These are phyloP conservation scores for Macroglossus sobrinus DNA, from an alignment of 2,113 vertebrate species.

Conservation along the genomic window DNA sequence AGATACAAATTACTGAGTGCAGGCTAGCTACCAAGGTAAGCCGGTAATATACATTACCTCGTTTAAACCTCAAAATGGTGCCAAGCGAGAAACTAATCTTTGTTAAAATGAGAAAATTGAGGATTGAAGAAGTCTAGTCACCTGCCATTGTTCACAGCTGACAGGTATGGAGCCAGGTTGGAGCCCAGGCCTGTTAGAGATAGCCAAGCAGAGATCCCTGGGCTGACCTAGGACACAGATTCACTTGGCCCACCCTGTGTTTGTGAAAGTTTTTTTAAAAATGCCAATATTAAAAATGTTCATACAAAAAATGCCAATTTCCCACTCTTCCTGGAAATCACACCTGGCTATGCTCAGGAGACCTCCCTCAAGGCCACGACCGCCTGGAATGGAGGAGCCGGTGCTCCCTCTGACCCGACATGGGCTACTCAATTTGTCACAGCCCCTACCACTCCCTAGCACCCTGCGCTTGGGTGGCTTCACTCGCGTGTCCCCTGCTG, in stretches of 20 bases:
- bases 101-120: neutral
- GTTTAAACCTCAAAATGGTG: neutral
- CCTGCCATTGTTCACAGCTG: neutral
- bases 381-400: neutral
- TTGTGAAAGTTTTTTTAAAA: neutral
- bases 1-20: neutral
- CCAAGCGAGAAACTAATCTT: neutral
- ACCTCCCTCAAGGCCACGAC: neutral
- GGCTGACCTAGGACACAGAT: neutral
- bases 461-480: neutral
- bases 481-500: neutral
- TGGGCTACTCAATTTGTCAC: neutral
- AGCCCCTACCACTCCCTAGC: neutral
- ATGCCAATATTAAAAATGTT: neutral
- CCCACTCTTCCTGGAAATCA: neutral
- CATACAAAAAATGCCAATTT: neutral
- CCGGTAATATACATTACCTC: neutral
- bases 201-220: neutral
- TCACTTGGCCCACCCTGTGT: neutral
- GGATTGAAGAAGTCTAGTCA: neutral
- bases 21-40: neutral
- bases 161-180: neutral
- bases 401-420: neutral
- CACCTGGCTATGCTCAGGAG: neutral
- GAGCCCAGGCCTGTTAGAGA: neutral